Evolutionary conservation across 2,797 vertebrate genomes (phyloP), one percentile per base, ranked within the genome.

Genomic region (Taenioides sp.): DNA sequence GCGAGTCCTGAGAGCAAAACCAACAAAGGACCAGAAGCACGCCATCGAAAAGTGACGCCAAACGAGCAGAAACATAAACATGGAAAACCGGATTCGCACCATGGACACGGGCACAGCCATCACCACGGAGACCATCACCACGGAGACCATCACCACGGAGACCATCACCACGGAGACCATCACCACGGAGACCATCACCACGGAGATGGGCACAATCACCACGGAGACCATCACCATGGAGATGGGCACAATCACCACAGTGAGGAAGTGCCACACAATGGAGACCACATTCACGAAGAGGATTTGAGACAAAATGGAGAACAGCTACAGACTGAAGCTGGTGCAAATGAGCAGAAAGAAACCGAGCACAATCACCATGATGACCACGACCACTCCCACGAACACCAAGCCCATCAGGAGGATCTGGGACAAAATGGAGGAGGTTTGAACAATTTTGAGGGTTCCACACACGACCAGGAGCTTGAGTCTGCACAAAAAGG

Each of bases 211-310:
- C 76, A 78, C 28, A 3, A 70, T 9, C 52, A 55, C 0, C 78
- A 79, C 20, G 52, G 65, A 5, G 91, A 49, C 9, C 4, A 71
- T 11, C 54, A 57, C 1, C 78, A 80, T 18, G 52, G 65, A 5
- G 91, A 94, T 9, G 27, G 55, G 10, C 77, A 78, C 31, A 3
- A 70, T 10, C 52, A 55, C 0, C 78, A 79, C 20, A 49, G 65
- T 4, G 91, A 94, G 40, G 54, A 47, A 14, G 43, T 16, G 16
- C 3, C 14, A 4, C 43, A 47, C 5, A 47, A 3, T 47, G 43
- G 12, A 14, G 7, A 58, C 70, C 18, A 28, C 20, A 22, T 11
- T 22, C 55, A 25, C 3, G 10, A 57, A 20, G n/a, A 57, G 2
- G 22, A 25, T 14, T 2, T 10, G 11, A 47, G 43, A 5, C 43